Conservation (phyloP, 1,140 invertebrate species). For the Caenorhabditis brenneri region DNA sequence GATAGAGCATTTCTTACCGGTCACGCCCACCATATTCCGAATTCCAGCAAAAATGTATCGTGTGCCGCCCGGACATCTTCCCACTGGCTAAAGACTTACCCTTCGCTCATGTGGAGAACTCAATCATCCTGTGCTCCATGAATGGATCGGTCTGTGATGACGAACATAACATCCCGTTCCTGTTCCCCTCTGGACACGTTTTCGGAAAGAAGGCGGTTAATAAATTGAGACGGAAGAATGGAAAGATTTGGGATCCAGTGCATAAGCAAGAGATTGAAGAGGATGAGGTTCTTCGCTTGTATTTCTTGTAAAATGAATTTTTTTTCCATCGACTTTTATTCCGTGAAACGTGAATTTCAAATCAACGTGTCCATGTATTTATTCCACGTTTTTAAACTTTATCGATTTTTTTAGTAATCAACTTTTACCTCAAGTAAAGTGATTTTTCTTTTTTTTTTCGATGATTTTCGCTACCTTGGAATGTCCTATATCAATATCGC, state of each 20-base stretch:
- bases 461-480: not conserved
- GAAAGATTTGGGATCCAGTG: not conserved
- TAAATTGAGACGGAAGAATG: not conserved
- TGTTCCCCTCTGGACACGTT: not conserved
- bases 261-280: not conserved
- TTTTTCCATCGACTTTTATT: not conserved
- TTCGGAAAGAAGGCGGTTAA: not conserved
- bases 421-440: not conserved
- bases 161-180: conserved; percentile 20
- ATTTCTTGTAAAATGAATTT: not conserved
- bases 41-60: not conserved
- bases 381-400: not conserved
- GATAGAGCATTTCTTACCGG: no score
- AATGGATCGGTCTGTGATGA: not conserved
- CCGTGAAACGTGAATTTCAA: no score
- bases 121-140: not conserved
- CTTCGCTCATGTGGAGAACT: not conserved
- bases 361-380: no score
- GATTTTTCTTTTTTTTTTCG: not conserved
- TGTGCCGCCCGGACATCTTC: conserved; percentile 15
- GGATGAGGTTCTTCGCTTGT: not conserved
- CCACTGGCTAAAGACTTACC: not conserved
- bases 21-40: not conserved
- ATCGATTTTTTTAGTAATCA: not conserved
- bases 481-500: not conserved